Evolutionary conservation across 2,888 invertebrate genomes (phyloP).

Genomic region (Cenopis cana): DNA sequence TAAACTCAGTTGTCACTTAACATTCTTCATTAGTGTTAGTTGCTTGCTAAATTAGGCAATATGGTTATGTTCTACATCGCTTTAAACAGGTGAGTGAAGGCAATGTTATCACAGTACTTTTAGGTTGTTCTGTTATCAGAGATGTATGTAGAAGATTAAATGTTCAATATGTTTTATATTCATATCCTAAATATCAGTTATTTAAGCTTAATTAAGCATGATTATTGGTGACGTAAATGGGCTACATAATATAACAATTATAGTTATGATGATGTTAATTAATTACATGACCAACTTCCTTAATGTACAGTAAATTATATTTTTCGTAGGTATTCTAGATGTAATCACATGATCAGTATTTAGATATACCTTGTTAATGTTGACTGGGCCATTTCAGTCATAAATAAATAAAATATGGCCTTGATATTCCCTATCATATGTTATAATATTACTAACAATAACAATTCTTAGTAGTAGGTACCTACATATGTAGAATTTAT

Average conservation of each 20-base stretch:
- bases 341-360: neutral
- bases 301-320: constrained; percentile 7
- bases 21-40: constrained; percentile 18
- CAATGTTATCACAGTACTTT: constrained; percentile 31
- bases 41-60: constrained; percentile 18
- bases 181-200: neutral
- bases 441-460: neutral
- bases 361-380: neutral
- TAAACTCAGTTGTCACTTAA: constrained; percentile 32
- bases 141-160: constrained; percentile 22
- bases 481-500: neutral
- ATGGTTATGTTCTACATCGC: constrained; percentile 42
- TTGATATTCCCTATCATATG: neutral
- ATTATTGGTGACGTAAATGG: constrained; percentile 11
- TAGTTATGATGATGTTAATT: neutral
- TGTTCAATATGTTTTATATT: neutral
- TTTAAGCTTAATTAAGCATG: neutral
- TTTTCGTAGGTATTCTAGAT: neutral
- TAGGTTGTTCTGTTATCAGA: constrained; percentile 37
- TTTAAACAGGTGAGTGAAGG: constrained; percentile 36
- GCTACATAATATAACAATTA: too few relatives aligned
- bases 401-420: neutral
- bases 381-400: neutral
- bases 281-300: constrained; percentile 10
- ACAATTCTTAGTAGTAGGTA: neutral